A percentile compares a stretch with the other conserved stretches of the same genome.
These are phyloP conservation scores for Thinocorus orbignyianus DNA, from an alignment of 2,113 vertebrate species.

Conservation along the genomic window DNA sequence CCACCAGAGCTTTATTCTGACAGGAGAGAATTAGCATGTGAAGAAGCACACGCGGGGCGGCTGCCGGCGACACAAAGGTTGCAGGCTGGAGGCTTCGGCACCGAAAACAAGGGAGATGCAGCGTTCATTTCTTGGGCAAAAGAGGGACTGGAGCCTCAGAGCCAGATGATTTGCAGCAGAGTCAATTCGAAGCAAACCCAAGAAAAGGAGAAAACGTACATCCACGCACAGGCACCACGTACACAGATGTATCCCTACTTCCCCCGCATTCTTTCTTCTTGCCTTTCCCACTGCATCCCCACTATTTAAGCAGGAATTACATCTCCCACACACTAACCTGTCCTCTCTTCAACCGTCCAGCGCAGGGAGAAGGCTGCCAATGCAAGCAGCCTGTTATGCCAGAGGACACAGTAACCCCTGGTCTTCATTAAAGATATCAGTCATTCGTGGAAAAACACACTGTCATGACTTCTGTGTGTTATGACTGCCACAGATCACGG, in stretches of 20 bases:
- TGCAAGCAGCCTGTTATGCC: not conserved
- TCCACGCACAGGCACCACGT: not conserved
- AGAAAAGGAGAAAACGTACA: not conserved
- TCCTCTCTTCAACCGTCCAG: conserved; percentile 33
- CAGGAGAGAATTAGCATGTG: not conserved
- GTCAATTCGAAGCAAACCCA: not conserved
- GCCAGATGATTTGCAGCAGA: not conserved
- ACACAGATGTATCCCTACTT: not conserved
- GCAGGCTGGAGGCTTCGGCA: not conserved
- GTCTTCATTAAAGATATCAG: conserved; percentile 22
- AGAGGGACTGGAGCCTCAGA: not conserved
- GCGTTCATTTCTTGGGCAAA: not conserved
- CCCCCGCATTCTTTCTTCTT: not conserved
- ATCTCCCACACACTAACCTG: conserved; percentile 44
- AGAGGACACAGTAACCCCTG: not conserved
- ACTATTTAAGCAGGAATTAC: conserved; percentile 19
- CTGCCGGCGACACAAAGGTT: not conserved
- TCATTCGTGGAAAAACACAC: not conserved
- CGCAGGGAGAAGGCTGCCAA: not conserved
- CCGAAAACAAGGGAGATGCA: not conserved
- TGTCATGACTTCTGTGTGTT: not conserved
- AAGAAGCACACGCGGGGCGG: not conserved
- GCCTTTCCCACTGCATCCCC: not conserved
- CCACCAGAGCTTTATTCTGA: conserved; percentile 9
- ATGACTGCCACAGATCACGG: not conserved